Conservation (phyloP, 2,888 invertebrate genomes). For the Pheosia tremula region DNA sequence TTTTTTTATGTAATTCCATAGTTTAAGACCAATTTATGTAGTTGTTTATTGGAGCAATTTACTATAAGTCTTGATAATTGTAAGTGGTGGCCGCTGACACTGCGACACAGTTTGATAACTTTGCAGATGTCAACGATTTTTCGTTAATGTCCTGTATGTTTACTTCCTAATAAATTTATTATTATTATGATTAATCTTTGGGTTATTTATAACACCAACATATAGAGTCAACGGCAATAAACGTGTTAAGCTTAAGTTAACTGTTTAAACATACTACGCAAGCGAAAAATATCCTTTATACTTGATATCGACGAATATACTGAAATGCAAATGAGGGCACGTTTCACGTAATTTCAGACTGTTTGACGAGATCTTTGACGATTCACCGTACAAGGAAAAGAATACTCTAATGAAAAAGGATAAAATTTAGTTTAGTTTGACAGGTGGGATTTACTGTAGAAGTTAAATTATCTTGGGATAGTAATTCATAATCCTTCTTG, state of each 20-base stretch:
- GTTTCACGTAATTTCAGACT: constrained; percentile 42
- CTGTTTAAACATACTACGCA: neutral
- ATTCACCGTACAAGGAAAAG: constrained; percentile 12
- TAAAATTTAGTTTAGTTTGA: constrained; percentile 23
- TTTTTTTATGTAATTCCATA: no score
- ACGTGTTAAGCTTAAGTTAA: neutral
- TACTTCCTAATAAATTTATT: no score
- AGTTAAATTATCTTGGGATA: constrained; percentile 45
- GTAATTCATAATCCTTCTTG: constrained; percentile 49
- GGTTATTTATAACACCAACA: no score
- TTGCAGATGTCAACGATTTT: no score
- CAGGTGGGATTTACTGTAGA: constrained; percentile 29
- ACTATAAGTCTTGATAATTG: no score
- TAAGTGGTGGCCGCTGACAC: no score
- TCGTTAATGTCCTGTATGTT: no score
- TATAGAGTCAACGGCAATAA: neutral
- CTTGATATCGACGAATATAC: constrained; percentile 39
- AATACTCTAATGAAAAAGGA: constrained; percentile 7
- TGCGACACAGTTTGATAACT: no score
- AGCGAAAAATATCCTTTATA: constrained; percentile 18
- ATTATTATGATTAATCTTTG: no score
- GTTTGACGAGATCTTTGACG: constrained; percentile 30
- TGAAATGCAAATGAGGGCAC: constrained; percentile 49
- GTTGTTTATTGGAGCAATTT: no score
- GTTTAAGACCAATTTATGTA: no score